phyloP scores from a whole-genome alignment of 2,888 invertebrate genomes.

The Athripsodes cinereus region DNA sequence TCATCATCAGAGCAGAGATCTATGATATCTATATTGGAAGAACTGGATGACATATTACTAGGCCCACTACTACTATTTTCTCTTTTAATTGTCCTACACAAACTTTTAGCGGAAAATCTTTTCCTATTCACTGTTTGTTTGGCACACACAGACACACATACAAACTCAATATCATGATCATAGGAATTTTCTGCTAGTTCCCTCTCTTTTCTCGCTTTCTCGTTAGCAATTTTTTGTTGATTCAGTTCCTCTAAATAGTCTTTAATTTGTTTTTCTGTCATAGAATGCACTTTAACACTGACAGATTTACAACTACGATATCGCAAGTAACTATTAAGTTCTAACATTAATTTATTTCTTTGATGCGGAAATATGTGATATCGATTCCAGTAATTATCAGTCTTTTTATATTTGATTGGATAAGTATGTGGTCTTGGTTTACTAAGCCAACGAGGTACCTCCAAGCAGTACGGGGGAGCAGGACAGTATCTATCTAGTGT shows the following conservation, averaged over 20 bases:
- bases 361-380: constrained; percentile 42
- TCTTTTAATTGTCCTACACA: background rate
- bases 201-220: constrained; percentile 23
- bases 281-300: constrained; percentile 41
- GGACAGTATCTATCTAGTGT: constrained; percentile 42
- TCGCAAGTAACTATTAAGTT: constrained; percentile 45
- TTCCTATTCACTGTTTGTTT: background rate
- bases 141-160: constrained; percentile 31
- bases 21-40: constrained; percentile 43
- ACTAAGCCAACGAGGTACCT: constrained; percentile 17
- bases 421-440: constrained; percentile 32
- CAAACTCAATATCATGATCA: constrained; percentile 45
- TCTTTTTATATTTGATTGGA: constrained; percentile 42
- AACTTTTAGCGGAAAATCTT: background rate
- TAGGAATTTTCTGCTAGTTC: constrained; percentile 23
- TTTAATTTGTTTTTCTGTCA: constrained; percentile 42
- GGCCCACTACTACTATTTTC: background rate
- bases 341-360: constrained; percentile 41
- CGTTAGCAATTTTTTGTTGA: constrained; percentile 31
- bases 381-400: constrained; percentile 46
- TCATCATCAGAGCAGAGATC: constrained; percentile 67
- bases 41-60: background rate
- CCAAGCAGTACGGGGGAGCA: constrained; percentile 17
- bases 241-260: constrained; percentile 39
- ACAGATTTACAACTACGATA: constrained; percentile 47